A percentile compares a stretch with the other conserved stretches of the same genome.
Conservation (phyloP, 2,888 invertebrate species). For the Pardosa pseudoannulata region DNA sequence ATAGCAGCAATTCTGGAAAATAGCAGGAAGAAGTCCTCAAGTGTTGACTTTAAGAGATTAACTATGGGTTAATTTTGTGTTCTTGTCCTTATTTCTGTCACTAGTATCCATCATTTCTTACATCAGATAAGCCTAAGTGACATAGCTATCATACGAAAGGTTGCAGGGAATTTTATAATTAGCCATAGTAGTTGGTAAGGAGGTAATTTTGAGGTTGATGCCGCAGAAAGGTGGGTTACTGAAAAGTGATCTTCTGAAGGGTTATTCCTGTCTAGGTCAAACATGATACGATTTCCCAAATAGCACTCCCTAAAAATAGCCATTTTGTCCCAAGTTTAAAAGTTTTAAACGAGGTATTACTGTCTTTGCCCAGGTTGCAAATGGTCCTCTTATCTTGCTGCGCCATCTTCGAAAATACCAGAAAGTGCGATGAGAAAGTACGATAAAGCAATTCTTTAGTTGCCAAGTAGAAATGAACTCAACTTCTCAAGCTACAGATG, state of each 20-base stretch:
- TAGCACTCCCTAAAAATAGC: conserved; percentile 51
- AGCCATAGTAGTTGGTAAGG: neutral
- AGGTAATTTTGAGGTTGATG: neutral
- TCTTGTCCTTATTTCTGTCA: neutral
- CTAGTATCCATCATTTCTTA: neutral
- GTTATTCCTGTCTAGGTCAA: conserved; percentile 42
- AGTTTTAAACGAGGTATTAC: conserved; percentile 47
- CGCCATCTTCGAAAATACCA: conserved; percentile 45
- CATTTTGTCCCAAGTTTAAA: conserved; percentile 41
- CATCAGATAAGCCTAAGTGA: neutral
- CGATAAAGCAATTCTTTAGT: conserved; percentile 55
- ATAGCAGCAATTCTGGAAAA: too few relatives aligned
- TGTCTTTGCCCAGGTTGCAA: conserved; percentile 45
- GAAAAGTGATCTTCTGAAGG: neutral
- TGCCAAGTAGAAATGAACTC: conserved; percentile 43
- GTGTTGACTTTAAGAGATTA: too few relatives aligned
- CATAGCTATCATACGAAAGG: neutral
- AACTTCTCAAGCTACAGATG: conserved; percentile 29
- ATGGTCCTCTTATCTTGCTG: conserved; percentile 43
- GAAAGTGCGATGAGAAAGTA: conserved; percentile 30
- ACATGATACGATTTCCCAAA: conserved; percentile 46
- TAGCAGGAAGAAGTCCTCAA: too few relatives aligned
- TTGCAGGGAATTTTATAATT: neutral
- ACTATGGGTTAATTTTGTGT: too few relatives aligned
- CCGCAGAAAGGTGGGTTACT: neutral